Evolutionary conservation across 2,113 vertebrate genomes (phyloP).

Genomic region (Ibidorhyncha struthersii): DNA sequence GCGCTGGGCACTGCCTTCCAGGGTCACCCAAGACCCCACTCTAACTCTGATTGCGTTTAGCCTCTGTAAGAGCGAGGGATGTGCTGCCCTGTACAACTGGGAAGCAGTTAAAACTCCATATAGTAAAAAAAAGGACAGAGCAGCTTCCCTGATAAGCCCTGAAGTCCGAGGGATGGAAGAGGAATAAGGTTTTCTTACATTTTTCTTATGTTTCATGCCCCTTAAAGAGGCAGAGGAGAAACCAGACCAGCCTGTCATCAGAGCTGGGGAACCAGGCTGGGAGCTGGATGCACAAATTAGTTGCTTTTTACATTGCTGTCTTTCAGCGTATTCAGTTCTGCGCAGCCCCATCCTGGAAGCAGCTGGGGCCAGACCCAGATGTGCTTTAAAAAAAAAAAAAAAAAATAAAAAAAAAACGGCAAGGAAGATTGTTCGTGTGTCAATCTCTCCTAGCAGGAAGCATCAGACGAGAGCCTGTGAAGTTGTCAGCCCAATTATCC

Average conservation of each 20-base stretch:
- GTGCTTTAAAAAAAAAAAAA: slow-evolving; percentile 23
- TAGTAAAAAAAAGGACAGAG: background rate
- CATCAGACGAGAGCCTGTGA: slow-evolving; percentile 51
- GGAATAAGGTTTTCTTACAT: background rate
- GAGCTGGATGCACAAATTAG: slow-evolving; percentile 9
- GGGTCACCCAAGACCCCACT: fast-evolving
- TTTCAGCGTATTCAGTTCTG: slow-evolving; percentile 45
- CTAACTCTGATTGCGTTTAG: background rate
- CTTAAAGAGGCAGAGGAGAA: slow-evolving; percentile 22
- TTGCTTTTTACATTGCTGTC: slow-evolving; percentile 3
- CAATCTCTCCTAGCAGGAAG: slow-evolving; percentile 61
- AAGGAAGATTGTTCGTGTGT: slow-evolving; percentile 24
- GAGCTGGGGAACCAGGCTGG: background rate
- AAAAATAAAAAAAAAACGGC: background rate
- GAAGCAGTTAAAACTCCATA: background rate
- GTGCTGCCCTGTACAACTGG: background rate
- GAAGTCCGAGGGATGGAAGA: background rate
- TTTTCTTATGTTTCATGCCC: background rate
- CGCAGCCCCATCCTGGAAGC: slow-evolving; percentile 33
- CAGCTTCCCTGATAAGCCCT: background rate
- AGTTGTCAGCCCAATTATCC: slow-evolving; percentile 64
- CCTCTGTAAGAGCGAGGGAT: fast-evolving
- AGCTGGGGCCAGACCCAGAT: slow-evolving; percentile 62
- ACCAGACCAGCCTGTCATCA: background rate
- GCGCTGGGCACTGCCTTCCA: background rate